Evolutionary conservation across 92 coral and sea anemone species (phyloP).

Genomic region (Heteractis magnifica): DNA sequence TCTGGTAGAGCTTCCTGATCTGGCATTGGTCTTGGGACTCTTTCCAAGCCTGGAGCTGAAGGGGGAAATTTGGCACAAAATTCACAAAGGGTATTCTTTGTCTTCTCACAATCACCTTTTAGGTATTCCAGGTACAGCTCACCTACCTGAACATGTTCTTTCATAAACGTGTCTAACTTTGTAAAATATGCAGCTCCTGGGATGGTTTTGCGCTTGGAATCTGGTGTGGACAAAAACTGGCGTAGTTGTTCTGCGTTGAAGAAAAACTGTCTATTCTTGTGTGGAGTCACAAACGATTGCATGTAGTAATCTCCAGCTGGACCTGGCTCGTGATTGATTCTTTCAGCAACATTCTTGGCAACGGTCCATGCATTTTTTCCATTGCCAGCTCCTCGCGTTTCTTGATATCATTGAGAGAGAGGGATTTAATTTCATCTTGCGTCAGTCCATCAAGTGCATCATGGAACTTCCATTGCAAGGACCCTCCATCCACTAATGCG

Average conservation of each 20-base stretch:
- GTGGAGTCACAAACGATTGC: slow-evolving; percentile 42
- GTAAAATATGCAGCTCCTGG: slow-evolving; percentile 52
- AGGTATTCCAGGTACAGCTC: slow-evolving; percentile 56
- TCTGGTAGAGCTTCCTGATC: slow-evolving; percentile 36
- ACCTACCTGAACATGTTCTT: slow-evolving; percentile 43
- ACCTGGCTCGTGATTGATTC: slow-evolving; percentile 66
- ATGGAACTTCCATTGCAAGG: slow-evolving; percentile 51
- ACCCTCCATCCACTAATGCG: slow-evolving; percentile 55
- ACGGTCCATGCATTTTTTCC: slow-evolving; percentile 61
- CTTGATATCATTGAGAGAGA: slow-evolving; percentile 50
- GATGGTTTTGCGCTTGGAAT: slow-evolving; percentile 16
- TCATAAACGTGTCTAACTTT: slow-evolving; percentile 30
- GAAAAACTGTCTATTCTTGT: slow-evolving; percentile 34
- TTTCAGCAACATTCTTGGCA: slow-evolving; percentile 39
- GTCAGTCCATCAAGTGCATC: slow-evolving; percentile 42
- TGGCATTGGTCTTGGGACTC: slow-evolving; percentile 56
- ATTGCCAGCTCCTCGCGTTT: slow-evolving; percentile 47
- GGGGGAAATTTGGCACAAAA: slow-evolving; percentile 27
- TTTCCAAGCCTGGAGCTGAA: slow-evolving; percentile 27
- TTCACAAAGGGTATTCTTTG: slow-evolving; percentile 19
- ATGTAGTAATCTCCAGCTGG: slow-evolving; percentile 46
- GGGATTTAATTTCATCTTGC: slow-evolving; percentile 40
- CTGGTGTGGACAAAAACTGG: slow-evolving; percentile 35
- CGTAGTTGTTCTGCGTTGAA: slow-evolving; percentile 27
- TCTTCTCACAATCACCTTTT: slow-evolving; percentile 48